These are phyloP conservation scores for Toxotes chatareus DNA, from an alignment of 2,113 vertebrate species.

Conservation along the genomic window DNA sequence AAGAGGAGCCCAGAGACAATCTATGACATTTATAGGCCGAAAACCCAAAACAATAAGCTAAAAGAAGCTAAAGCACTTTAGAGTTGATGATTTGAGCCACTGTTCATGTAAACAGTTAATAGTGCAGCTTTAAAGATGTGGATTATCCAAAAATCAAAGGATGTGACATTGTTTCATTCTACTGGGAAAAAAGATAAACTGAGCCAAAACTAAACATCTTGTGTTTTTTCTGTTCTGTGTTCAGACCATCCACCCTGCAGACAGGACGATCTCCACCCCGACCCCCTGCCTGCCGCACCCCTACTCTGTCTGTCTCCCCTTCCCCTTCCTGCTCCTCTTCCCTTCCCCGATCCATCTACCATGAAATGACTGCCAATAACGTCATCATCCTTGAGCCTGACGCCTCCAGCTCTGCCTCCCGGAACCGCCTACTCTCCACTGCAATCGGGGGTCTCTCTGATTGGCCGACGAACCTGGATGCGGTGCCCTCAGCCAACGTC, in stretches of 20 bases:
- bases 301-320: slow-evolving; percentile 67
- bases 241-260: slow-evolving; percentile 61
- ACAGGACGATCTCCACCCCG: slow-evolving; percentile 68
- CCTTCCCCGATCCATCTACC: slow-evolving; percentile 65
- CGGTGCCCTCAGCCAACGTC: slow-evolving; percentile 61
- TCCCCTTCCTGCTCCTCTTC: slow-evolving; percentile 69
- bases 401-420: slow-evolving; percentile 57
- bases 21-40: no score
- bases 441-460: slow-evolving; percentile 55
- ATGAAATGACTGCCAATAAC: slow-evolving; percentile 79
- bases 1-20: no score
- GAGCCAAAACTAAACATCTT: background rate
- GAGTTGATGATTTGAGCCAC: no score
- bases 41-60: no score
- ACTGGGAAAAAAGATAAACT: background rate
- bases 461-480: slow-evolving; percentile 54
- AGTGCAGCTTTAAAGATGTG: no score
- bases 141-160: no score
- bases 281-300: slow-evolving; percentile 72
- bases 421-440: slow-evolving; percentile 57
- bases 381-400: slow-evolving; percentile 82
- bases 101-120: no score
- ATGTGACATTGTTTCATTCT: no score
- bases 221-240: slow-evolving; percentile 15
- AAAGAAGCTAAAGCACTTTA: no score